Conservation (phyloP, 2,888 invertebrate species). For the Pandemis cinnamomeana region DNA sequence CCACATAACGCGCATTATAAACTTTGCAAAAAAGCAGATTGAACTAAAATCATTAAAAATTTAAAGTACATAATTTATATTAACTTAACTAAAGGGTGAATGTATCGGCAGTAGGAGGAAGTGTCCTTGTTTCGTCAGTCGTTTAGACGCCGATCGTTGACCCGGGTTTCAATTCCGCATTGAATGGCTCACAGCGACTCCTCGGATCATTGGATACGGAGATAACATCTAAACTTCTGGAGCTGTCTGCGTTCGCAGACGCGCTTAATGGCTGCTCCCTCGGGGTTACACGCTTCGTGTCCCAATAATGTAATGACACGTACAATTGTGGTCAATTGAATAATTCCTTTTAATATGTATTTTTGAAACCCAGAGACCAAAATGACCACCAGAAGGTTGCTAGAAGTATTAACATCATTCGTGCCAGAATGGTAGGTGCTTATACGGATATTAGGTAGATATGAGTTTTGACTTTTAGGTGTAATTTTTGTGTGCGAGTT, state of each 20-base stretch:
- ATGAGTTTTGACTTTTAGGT: too few species aligned
- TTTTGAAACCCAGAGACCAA: not conserved
- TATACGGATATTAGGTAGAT: too few species aligned
- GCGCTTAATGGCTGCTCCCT: slow-evolving; percentile 48
- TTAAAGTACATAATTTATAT: too few species aligned
- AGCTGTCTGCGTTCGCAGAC: slow-evolving; percentile 43
- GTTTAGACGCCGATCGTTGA: slow-evolving; percentile 58
- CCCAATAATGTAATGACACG: slow-evolving; percentile 50
- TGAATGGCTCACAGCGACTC: slow-evolving; percentile 47
- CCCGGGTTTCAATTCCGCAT: slow-evolving; percentile 60
- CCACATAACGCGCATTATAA: too few species aligned
- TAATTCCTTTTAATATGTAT: not conserved
- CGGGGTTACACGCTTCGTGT: slow-evolving; percentile 46
- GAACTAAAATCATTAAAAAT: too few species aligned
- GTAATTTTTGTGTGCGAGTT: too few species aligned
- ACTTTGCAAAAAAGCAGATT: too few species aligned
- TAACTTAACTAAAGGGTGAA: not conserved
- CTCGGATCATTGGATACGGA: slow-evolving; percentile 47
- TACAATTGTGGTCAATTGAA: slow-evolving; percentile 41
- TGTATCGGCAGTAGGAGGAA: slow-evolving; percentile 45
- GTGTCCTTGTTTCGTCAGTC: slow-evolving; percentile 45
- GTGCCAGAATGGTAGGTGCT: not conserved
- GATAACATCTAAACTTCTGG: slow-evolving; percentile 51
- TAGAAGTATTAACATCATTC: not conserved
- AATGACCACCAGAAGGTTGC: not conserved